phyloP scores from a whole-genome alignment of 1,140 invertebrate species.

The Metopolophium dirhodum region DNA sequence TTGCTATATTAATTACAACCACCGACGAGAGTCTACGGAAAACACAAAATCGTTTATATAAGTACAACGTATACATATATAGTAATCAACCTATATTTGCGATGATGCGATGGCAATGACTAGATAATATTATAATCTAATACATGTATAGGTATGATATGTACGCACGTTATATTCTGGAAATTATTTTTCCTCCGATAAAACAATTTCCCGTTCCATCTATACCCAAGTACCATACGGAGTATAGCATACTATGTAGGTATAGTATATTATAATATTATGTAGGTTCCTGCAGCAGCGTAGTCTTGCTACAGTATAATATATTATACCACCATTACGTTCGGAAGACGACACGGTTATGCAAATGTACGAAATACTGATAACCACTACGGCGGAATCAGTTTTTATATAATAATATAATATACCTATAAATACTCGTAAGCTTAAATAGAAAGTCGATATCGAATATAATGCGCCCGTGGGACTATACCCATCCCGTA shows the following conservation, averaged over 20 bases:
- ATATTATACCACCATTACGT: neutral
- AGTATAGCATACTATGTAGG: no score
- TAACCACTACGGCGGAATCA: neutral
- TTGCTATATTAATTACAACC: neutral
- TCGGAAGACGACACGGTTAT: slow-evolving; percentile 28
- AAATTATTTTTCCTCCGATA: neutral
- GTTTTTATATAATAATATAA: neutral
- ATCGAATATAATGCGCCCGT: neutral
- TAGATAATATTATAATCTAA: neutral
- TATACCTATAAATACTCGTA: neutral
- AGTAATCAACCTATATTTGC: neutral
- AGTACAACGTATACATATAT: no score
- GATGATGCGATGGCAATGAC: neutral
- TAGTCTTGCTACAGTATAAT: neutral
- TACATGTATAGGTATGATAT: neutral
- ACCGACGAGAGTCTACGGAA: neutral
- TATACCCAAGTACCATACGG: neutral
- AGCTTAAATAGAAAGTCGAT: neutral
- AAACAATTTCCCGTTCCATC: neutral
- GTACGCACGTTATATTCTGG: neutral
- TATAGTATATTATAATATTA: no score
- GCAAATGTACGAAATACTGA: neutral
- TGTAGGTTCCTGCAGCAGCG: neutral
- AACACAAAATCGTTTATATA: neutral
- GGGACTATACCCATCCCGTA: neutral